phyloP scores from a whole-genome alignment of 2,797 vertebrate genomes.

The Squalus acanthias region DNA sequence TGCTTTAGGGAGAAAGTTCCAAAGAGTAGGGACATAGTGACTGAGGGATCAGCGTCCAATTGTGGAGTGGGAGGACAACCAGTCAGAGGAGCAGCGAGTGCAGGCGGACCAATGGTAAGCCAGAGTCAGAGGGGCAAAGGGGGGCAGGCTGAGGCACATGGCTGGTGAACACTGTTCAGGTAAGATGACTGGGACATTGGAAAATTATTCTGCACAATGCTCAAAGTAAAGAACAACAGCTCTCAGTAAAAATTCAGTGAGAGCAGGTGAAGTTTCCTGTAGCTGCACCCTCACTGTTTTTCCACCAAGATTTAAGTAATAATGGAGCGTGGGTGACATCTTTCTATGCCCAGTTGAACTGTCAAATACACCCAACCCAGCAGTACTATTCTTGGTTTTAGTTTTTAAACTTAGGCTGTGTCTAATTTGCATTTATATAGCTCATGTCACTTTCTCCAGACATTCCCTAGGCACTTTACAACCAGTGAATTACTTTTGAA shows the following conservation, averaged over 20 bases:
- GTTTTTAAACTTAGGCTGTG: not conserved
- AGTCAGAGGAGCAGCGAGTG: not conserved
- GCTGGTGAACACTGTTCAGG: too few relatives aligned
- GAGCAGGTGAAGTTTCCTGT: too few relatives aligned
- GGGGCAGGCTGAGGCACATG: too few relatives aligned
- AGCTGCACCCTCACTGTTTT: too few relatives aligned
- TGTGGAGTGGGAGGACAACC: not conserved
- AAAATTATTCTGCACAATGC: too few relatives aligned
- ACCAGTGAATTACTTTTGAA: not conserved
- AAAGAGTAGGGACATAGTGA: not conserved
- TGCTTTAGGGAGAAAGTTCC: not conserved
- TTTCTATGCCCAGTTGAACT: not conserved
- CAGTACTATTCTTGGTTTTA: not conserved
- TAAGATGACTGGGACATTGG: too few relatives aligned
- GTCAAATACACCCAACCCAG: not conserved
- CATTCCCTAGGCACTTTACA: not conserved
- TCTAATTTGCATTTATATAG: not conserved
- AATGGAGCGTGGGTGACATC: not conserved
- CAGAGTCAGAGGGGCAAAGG: too few relatives aligned
- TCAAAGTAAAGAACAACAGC: not conserved
- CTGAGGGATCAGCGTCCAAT: not conserved
- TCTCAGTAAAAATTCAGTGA: too few relatives aligned
- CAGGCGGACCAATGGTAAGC: too few relatives aligned
- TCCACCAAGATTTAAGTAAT: not conserved
- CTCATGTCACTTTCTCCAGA: not conserved